A percentile compares a stretch with the other conserved stretches of the same genome.
These are phyloP conservation scores for Oreortyx pictus DNA, from an alignment of 2,797 vertebrate species.

Conservation along the genomic window DNA sequence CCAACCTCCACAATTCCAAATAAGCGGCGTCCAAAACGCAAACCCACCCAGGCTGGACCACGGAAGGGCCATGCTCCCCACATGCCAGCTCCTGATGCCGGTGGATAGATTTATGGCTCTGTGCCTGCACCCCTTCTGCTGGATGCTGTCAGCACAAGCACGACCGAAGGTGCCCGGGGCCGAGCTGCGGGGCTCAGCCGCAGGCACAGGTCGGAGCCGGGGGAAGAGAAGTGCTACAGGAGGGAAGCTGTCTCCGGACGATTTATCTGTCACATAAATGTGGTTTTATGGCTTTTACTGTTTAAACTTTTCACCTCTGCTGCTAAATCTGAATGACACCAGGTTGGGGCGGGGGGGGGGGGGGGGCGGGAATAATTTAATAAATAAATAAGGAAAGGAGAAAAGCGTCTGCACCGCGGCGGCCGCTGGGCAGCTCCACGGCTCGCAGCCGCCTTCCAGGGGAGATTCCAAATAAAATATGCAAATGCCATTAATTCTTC, in stretches of 20 bases:
- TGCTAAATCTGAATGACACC: conserved; percentile 32
- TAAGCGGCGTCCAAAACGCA: rapidly evolving
- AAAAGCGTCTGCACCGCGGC: neutral
- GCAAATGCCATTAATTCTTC: conserved; percentile 75
- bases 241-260: neutral
- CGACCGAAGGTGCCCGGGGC: neutral
- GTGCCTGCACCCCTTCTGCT: conserved; percentile 41
- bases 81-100: neutral
- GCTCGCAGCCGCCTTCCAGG: conserved; percentile 38
- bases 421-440: neutral
- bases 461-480: conserved; percentile 74
- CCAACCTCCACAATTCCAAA: rapidly evolving
- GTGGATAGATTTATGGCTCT: conserved; percentile 23
- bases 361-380: too few species aligned
- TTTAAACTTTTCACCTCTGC: conserved; percentile 80
- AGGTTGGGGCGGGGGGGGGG: too few species aligned
- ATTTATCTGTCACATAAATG: conserved; percentile 77
- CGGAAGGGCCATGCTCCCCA: neutral
- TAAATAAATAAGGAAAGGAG: neutral
- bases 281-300: conserved; percentile 74
- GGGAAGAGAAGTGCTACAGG: neutral
- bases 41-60: neutral
- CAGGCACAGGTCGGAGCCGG: neutral
- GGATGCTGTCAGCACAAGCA: neutral
- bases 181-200: neutral